Evolutionary conservation across 2,113 vertebrate genomes (phyloP).

Genomic region (Microtus richardsoni): DNA sequence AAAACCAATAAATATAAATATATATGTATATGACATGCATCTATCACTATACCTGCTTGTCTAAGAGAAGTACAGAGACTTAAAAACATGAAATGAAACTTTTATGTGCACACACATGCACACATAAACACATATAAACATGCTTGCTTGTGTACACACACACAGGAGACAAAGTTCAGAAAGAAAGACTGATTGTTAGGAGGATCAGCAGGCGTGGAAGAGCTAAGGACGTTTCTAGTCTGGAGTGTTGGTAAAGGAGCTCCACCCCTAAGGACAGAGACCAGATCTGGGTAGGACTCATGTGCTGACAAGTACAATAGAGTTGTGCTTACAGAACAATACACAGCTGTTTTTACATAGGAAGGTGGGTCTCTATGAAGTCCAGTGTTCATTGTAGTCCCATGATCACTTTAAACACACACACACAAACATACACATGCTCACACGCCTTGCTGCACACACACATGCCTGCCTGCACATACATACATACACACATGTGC

Average conservation of each 20-base stretch:
- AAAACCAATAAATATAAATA: background rate
- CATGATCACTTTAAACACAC: background rate
- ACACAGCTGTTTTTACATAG: accelerated
- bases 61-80: background rate
- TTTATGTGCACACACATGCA: background rate
- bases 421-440: background rate
- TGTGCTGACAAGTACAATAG: background rate
- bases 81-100: background rate
- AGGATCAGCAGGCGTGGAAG: background rate
- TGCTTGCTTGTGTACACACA: too few species aligned
- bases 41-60: background rate
- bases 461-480: background rate
- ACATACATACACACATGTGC: too few species aligned
- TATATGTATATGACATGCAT: background rate
- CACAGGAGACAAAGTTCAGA: background rate
- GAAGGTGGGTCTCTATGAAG: background rate
- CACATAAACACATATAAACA: background rate
- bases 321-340: background rate
- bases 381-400: background rate
- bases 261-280: background rate
- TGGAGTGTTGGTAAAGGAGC: background rate
- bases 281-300: background rate
- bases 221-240: background rate
- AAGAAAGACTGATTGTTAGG: background rate
- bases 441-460: background rate